Conservation (phyloP, 1,140 invertebrate genomes). For the Littorina saxatilis region DNA sequence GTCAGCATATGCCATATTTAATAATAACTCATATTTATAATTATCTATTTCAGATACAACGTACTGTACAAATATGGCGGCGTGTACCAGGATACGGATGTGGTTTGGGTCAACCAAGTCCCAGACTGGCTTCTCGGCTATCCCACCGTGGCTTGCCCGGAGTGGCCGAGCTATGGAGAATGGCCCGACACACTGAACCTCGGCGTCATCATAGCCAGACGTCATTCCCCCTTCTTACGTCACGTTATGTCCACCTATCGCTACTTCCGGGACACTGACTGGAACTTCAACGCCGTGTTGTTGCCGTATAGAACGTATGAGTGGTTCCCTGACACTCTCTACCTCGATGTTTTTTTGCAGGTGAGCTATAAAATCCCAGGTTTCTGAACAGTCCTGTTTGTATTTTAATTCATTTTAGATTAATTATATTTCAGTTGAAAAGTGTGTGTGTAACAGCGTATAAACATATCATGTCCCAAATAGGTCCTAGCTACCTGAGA, state of each 20-base stretch:
- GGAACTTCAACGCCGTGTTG: slow-evolving; percentile 32
- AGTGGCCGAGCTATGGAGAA: slow-evolving; percentile 30
- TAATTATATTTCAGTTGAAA: neutral
- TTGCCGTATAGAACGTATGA: slow-evolving; percentile 40
- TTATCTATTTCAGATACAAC: slow-evolving; percentile 5
- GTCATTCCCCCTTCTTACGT: slow-evolving; percentile 33
- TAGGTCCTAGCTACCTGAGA: too few relatives aligned
- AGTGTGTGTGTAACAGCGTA: neutral
- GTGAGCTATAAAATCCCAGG: neutral
- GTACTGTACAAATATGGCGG: slow-evolving; percentile 16
- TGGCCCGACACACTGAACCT: slow-evolving; percentile 46
- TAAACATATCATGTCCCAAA: too few relatives aligned
- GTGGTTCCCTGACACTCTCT: slow-evolving; percentile 5
- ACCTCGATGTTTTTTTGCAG: neutral
- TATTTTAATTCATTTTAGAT: neutral
- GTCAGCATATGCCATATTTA: too few relatives aligned
- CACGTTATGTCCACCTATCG: slow-evolving; percentile 33
- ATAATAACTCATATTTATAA: too few relatives aligned
- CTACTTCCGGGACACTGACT: slow-evolving; percentile 19
- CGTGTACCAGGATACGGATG: slow-evolving; percentile 39
- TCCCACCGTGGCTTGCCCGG: slow-evolving; percentile 33
- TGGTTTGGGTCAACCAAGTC: slow-evolving; percentile 36
- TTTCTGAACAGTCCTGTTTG: neutral
- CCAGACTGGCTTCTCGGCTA: slow-evolving; percentile 35
- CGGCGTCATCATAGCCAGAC: slow-evolving; percentile 41